Conservation (phyloP, 2,797 vertebrate genomes). For the Limosa lapponica region DNA sequence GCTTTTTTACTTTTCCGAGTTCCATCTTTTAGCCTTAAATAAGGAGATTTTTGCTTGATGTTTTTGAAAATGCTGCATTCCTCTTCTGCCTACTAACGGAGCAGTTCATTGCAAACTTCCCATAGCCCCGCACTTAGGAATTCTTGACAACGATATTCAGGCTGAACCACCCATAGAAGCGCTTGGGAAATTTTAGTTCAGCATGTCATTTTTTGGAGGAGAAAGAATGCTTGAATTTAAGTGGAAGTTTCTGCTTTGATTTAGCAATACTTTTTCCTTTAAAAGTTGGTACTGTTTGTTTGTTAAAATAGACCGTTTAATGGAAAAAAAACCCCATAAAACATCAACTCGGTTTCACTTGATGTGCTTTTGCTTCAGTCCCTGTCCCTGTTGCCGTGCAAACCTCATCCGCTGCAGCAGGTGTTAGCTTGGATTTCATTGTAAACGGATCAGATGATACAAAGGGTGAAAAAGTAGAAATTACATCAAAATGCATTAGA, state of each 20-base stretch:
- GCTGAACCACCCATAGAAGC: not conserved
- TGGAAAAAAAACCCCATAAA: not conserved
- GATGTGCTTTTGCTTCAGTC: conserved; percentile 13
- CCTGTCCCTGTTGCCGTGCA: not conserved
- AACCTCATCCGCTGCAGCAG: not conserved
- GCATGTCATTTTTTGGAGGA: not conserved
- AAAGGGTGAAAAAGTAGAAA: not conserved
- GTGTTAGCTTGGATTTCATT: not conserved
- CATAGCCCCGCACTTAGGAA: not conserved
- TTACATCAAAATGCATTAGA: not conserved
- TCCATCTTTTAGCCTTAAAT: conserved; percentile 76
- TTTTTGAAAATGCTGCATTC: conserved; percentile 58
- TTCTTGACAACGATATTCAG: not conserved
- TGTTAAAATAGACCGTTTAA: not conserved
- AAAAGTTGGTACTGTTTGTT: not conserved
- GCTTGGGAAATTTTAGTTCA: not conserved
- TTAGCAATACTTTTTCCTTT: conserved; percentile 49
- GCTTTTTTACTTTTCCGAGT: conserved; percentile 56
- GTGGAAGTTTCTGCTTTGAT: conserved; percentile 27
- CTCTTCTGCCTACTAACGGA: conserved; percentile 30
- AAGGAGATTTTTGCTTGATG: conserved; percentile 56
- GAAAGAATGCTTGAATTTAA: conserved; percentile 30
- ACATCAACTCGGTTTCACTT: not conserved
- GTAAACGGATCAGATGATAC: not conserved
- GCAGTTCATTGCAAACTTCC: conserved; percentile 2